phyloP scores from a whole-genome alignment of 2,888 invertebrate genomes.

The Fragum sueziense region DNA sequence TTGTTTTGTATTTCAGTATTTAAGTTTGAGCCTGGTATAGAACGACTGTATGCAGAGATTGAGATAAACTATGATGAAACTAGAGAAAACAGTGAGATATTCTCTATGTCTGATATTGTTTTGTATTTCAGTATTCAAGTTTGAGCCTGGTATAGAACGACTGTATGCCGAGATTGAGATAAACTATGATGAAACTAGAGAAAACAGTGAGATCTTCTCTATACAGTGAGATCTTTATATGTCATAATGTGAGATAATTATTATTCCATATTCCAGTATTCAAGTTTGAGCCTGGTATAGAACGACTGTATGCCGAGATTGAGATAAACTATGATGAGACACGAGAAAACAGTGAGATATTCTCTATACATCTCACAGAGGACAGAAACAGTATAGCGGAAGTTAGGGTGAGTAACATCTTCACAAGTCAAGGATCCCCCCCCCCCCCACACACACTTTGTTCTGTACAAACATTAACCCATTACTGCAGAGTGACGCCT shows the following conservation, averaged over 20 bases:
- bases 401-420: conserved; percentile 71
- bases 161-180: conserved; percentile 79
- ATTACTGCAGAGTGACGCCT: too few species aligned
- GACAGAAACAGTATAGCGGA: conserved; percentile 75
- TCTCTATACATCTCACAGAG: conserved; percentile 77
- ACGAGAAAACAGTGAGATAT: conserved; percentile 80
- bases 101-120: too few species aligned
- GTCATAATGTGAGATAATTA: too few species aligned
- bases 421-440: too few species aligned
- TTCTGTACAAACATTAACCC: too few species aligned
- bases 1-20: conserved; percentile 80
- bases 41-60: conserved; percentile 74
- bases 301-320: conserved; percentile 75
- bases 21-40: conserved; percentile 77
- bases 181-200: conserved; percentile 77
- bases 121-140: conserved; percentile 79
- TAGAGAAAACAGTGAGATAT: conserved; percentile 80
- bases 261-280: conserved; percentile 78
- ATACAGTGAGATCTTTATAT: too few species aligned
- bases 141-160: conserved; percentile 75
- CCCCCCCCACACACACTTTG: too few species aligned
- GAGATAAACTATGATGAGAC: conserved; percentile 79
- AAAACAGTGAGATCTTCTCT: conserved; percentile 80
- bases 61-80: conserved; percentile 79
- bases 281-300: conserved; percentile 77